phyloP scores from a whole-genome alignment of 2,113 vertebrate species.

The Dascyllus trimaculatus region DNA sequence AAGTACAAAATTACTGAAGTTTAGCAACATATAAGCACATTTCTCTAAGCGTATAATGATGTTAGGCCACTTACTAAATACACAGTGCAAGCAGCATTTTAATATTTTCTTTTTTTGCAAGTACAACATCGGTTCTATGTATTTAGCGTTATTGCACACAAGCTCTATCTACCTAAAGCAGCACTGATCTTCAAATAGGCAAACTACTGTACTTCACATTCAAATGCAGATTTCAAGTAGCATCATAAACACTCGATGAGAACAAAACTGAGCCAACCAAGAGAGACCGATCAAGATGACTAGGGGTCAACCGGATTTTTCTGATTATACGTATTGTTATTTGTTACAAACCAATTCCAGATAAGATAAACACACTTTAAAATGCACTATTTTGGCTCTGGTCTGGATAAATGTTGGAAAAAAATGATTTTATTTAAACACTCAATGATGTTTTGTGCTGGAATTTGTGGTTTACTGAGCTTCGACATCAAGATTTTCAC shows the following conservation, averaged over 20 bases:
- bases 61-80: constrained; percentile 57
- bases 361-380: too few relatives aligned
- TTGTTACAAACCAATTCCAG: too few relatives aligned
- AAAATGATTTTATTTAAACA: too few relatives aligned
- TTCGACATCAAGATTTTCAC: too few relatives aligned
- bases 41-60: constrained; percentile 53
- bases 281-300: background rate
- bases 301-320: too few relatives aligned
- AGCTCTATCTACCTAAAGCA: constrained; percentile 69
- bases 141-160: constrained; percentile 70
- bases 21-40: constrained; percentile 51
- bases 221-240: constrained; percentile 84
- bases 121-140: constrained; percentile 65
- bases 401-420: too few relatives aligned
- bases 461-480: too few relatives aligned
- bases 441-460: too few relatives aligned
- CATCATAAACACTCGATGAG: constrained; percentile 65
- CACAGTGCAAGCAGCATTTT: constrained; percentile 67
- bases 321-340: too few relatives aligned
- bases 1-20: constrained; percentile 55
- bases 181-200: constrained; percentile 66
- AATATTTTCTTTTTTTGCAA: constrained; percentile 64
- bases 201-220: constrained; percentile 74
- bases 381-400: too few relatives aligned
- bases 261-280: constrained; percentile 55